These are phyloP conservation scores for Labroides dimidiatus DNA, from an alignment of 2,797 vertebrate species.

Conservation along the genomic window DNA sequence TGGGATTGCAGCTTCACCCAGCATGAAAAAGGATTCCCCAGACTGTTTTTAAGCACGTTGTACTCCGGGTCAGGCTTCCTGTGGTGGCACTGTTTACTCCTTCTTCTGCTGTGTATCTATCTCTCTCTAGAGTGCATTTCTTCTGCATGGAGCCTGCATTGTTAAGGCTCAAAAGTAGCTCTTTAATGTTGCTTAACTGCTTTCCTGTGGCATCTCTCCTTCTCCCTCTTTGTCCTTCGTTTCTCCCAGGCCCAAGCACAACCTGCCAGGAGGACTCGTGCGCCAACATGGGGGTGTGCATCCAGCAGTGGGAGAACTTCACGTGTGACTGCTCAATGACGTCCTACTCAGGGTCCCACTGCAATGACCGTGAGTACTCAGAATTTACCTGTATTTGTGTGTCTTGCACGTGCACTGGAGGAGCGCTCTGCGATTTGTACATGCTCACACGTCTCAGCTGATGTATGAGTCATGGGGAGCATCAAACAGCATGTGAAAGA, in stretches of 20 bases:
- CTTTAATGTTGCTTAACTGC: slow-evolving; percentile 37
- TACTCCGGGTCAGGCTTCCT: slow-evolving; percentile 50
- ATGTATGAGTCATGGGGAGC: background rate
- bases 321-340: slow-evolving; percentile 98
- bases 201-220: slow-evolving; percentile 38
- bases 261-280: slow-evolving; percentile 98
- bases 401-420: slow-evolving; percentile 5
- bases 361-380: slow-evolving; percentile 95
- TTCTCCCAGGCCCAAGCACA: slow-evolving; percentile 89
- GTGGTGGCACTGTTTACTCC: slow-evolving; percentile 72
- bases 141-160: slow-evolving; percentile 74
- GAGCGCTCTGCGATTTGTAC: slow-evolving; percentile 11
- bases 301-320: slow-evolving; percentile 98
- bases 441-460: background rate
- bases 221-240: slow-evolving; percentile 14
- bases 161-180: slow-evolving; percentile 34
- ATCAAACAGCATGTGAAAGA: background rate
- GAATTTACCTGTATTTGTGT: background rate
- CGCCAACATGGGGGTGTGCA: slow-evolving; percentile 95
- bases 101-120: slow-evolving; percentile 34
- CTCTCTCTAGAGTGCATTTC: slow-evolving; percentile 61
- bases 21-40: slow-evolving; percentile 43
- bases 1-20: slow-evolving; percentile 24
- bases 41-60: slow-evolving; percentile 29
- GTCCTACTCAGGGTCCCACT: slow-evolving; percentile 93